phyloP scores from a whole-genome alignment of 2,888 invertebrate species.

The Scaptomyza reducta region DNA sequence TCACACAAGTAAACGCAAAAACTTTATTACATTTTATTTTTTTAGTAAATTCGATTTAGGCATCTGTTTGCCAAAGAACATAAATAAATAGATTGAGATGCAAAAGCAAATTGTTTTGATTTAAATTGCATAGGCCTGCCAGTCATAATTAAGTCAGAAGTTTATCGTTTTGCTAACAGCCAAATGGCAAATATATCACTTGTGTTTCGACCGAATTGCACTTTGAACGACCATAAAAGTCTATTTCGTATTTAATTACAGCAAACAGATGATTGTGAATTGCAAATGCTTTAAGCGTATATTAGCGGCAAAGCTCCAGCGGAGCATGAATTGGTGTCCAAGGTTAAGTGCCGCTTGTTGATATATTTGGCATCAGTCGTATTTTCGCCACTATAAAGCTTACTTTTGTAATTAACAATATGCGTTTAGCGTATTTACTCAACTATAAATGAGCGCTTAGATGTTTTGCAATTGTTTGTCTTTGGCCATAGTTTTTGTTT shows the following conservation, averaged over 20 bases:
- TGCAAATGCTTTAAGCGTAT: slow-evolving; percentile 5
- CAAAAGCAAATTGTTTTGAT: slow-evolving; percentile 28
- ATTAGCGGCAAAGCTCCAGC: slow-evolving; percentile 20
- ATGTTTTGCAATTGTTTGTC: slow-evolving; percentile 1
- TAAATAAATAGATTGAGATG: slow-evolving; percentile 1
- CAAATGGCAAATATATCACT: slow-evolving; percentile 40
- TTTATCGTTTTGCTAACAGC: slow-evolving; percentile 17
- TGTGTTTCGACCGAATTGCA: slow-evolving; percentile 24
- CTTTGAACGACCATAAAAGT: slow-evolving; percentile 4
- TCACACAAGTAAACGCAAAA: slow-evolving; percentile 25
- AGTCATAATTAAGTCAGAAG: slow-evolving; percentile 49
- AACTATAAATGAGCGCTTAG: slow-evolving; percentile 64
- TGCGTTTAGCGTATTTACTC: slow-evolving; percentile 34
- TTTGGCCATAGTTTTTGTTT: slow-evolving; percentile 36
- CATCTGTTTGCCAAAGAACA: slow-evolving; percentile 6
- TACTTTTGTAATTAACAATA: slow-evolving; percentile 54
- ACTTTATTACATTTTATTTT: slow-evolving; percentile 24
- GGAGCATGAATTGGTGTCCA: slow-evolving; percentile 11
- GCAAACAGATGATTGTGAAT: slow-evolving; percentile 24
- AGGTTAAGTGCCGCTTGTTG: slow-evolving; percentile 32
- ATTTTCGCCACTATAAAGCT: slow-evolving; percentile 20
- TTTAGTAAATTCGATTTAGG: slow-evolving; percentile 3
- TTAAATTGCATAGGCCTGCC: slow-evolving; percentile 35
- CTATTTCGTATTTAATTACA: slow-evolving; percentile 24
- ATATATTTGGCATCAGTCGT: slow-evolving; percentile 25